These are phyloP conservation scores for Ectobius pallidus DNA, from an alignment of 2,888 invertebrate genomes.

Conservation along the genomic window DNA sequence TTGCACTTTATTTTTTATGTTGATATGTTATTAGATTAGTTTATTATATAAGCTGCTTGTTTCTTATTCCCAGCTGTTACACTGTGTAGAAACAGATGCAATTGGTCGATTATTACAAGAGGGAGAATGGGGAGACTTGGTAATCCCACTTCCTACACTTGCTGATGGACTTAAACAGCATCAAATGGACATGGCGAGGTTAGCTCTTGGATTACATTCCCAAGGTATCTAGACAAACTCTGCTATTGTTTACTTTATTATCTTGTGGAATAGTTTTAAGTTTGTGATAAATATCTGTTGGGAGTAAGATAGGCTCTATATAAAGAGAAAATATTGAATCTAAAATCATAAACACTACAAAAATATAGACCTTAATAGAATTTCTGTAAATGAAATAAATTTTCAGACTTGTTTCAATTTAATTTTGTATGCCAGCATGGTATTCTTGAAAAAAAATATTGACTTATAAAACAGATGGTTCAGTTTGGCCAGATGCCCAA, in stretches of 20 bases:
- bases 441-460: too few relatives aligned
- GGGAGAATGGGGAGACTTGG: slow-evolving; percentile 37
- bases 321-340: not conserved
- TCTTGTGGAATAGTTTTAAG: too few relatives aligned
- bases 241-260: not conserved
- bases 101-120: slow-evolving; percentile 27
- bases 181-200: slow-evolving; percentile 35
- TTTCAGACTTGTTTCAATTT: too few relatives aligned
- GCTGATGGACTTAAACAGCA: slow-evolving; percentile 32
- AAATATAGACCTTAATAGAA: too few relatives aligned
- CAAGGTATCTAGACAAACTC: slow-evolving; percentile 38
- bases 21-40: too few relatives aligned
- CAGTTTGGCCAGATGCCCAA: too few relatives aligned
- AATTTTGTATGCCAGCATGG: too few relatives aligned
- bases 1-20: too few relatives aligned
- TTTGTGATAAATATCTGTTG: too few relatives aligned
- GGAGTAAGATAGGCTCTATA: too few relatives aligned
- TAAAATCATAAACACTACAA: not conserved
- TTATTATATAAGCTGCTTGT: not conserved
- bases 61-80: slow-evolving; percentile 32
- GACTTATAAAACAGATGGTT: too few relatives aligned
- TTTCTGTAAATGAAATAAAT: too few relatives aligned
- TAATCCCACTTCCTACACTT: slow-evolving; percentile 34
- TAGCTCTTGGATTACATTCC: slow-evolving; percentile 35
- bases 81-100: slow-evolving; percentile 37